Percentiles rank a stretch among this genome's conserved stretches.
phyloP scores from a whole-genome alignment of 1,140 invertebrate species.

The Drosophila navojoa region DNA sequence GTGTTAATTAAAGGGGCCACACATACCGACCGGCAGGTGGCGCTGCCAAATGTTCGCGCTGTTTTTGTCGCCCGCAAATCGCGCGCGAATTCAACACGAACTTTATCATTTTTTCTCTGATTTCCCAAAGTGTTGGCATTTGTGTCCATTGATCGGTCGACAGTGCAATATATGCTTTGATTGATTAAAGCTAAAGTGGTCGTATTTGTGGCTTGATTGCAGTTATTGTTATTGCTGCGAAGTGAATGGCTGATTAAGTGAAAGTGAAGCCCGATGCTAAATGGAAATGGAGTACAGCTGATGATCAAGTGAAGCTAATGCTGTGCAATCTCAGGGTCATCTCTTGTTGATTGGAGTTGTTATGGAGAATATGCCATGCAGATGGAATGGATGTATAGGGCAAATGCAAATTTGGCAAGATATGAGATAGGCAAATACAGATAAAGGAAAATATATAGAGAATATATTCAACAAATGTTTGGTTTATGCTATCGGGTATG shows the following conservation, averaged over 20 bases:
- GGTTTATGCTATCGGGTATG: too few relatives aligned
- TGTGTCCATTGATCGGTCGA: neutral
- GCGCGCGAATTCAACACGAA: conserved; percentile 38
- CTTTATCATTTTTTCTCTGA: conserved; percentile 5
- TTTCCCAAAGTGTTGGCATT: conserved; percentile 13
- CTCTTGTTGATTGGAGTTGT: neutral
- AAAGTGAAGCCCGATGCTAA: conserved; percentile 34
- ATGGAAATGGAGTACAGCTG: conserved; percentile 5
- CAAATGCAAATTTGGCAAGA: too few relatives aligned
- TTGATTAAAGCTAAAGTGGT: conserved; percentile 45
- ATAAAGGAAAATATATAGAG: too few relatives aligned
- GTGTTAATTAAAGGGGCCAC: conserved; percentile 49
- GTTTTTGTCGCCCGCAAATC: conserved; percentile 41
- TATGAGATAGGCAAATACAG: too few relatives aligned
- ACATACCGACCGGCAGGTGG: conserved; percentile 52
- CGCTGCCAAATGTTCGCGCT: conserved; percentile 29
- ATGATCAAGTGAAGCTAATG: neutral
- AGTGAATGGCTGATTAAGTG: conserved; percentile 42
- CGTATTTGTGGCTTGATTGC: conserved; percentile 59
- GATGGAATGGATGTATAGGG: neutral
- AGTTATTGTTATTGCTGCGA: conserved; percentile 48
- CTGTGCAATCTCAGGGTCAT: neutral
- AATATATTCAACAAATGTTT: too few relatives aligned
- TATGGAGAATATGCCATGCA: neutral
- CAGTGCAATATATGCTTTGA: conserved; percentile 15